Conservation (phyloP, 2,113 vertebrate genomes). For the Lucifuga dentata region DNA sequence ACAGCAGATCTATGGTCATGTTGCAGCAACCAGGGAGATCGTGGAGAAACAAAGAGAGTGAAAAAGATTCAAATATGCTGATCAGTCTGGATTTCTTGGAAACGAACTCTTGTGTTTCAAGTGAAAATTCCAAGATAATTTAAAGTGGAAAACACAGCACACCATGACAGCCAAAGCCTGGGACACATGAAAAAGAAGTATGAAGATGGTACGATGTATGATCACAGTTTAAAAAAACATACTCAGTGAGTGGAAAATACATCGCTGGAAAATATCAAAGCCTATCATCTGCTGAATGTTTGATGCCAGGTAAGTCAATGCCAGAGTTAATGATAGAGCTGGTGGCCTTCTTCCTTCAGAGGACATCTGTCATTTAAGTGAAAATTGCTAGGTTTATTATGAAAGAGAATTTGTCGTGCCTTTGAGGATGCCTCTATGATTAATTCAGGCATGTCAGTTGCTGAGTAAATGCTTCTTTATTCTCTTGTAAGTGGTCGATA, state of each 20-base stretch:
- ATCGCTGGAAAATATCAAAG: slow-evolving; percentile 43
- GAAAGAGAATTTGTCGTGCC: slow-evolving; percentile 65
- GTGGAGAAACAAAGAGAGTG: too few relatives aligned
- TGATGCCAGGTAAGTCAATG: slow-evolving; percentile 58
- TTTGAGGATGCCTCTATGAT: slow-evolving; percentile 73
- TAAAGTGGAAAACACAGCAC: too few relatives aligned
- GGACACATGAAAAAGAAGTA: too few relatives aligned
- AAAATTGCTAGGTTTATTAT: slow-evolving; percentile 73
- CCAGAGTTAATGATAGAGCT: slow-evolving; percentile 52
- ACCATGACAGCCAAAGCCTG: too few relatives aligned
- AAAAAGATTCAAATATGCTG: too few relatives aligned
- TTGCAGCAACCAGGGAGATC: too few relatives aligned
- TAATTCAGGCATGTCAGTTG: slow-evolving; percentile 79
- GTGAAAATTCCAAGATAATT: too few relatives aligned
- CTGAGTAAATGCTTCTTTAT: slow-evolving; percentile 81
- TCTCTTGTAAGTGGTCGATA: slow-evolving; percentile 75
- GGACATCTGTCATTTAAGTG: slow-evolving; percentile 75
- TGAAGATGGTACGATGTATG: background rate
- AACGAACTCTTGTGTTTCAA: too few relatives aligned
- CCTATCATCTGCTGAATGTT: slow-evolving; percentile 59
- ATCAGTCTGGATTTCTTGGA: too few relatives aligned
- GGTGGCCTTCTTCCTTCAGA: slow-evolving; percentile 45
- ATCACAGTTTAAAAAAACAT: background rate
- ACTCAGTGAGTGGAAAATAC: slow-evolving; percentile 33
- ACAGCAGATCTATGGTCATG: too few relatives aligned